Evolutionary conservation across 1,140 invertebrate genomes (phyloP), one percentile per base, ranked within the genome.

Genomic region (Atopsyche davidsoni): DNA sequence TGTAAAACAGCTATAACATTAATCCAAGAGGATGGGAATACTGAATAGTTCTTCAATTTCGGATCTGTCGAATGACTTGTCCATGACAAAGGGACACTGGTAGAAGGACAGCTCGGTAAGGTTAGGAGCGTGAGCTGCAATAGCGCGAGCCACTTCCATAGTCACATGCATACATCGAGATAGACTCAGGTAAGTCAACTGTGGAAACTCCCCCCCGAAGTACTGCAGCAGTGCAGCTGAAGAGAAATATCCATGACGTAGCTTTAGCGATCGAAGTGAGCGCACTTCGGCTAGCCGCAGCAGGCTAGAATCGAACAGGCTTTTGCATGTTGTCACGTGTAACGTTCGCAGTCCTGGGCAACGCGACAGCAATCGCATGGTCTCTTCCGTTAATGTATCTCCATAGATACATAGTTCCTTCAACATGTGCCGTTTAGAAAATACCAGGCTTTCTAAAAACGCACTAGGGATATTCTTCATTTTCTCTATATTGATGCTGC

Each of bases 391-490:
- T 19, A 75, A 55, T 46, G 70, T 75, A 46, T 75, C 72, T 19
- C 72, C 72, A 60, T 75, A 72, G 44, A 73, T 72, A 46, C 70
- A 64, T 44, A 75, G 58, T 28, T 70, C 67, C 61, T 62, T 62
- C 11, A 75, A 59, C 18, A 64, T 66, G 3, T 63, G 61, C 48
- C 68, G 64, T 60, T 72, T 73, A 3, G 63, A 70, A 44, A 56
- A 59, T 22, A 75, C 56, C 32, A 75, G 63, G 50, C 66, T 65
- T 60, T 72, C 70, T 17, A 75, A 59, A 47, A 75, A 75, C 38
- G 68, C 65, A 31, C 65, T 63, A 7, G 72, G 72, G 44, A 75
- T 73, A 61, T 75, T 75, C 55, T 72, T 75, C 72, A 75, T 75
- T 55, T 75, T 75, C 39, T 75, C 72, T 65, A 75, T 75, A 51